These are phyloP conservation scores for Chironex yamaguchii DNA, from an alignment of 30 jellyfish, hydroid and myxozoan species.

Conservation along the genomic window DNA sequence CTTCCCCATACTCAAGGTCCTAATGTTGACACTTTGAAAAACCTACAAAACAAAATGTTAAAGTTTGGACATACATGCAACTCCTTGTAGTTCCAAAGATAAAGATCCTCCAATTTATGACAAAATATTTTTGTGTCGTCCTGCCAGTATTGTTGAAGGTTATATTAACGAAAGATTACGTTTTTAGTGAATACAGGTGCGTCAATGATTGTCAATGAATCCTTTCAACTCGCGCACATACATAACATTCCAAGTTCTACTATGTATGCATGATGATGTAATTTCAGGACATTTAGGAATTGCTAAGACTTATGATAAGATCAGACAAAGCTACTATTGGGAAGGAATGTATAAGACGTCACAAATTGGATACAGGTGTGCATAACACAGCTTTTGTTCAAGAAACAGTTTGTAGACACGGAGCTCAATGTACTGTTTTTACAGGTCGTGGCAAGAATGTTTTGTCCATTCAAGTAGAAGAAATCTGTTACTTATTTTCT, in stretches of 20 bases:
- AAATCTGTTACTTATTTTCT: no score
- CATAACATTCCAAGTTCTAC: slow-evolving; percentile 2
- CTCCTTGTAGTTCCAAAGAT: no score
- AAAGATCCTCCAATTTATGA: background rate
- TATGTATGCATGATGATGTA: slow-evolving; percentile 59
- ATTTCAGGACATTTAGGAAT: slow-evolving; percentile 70
- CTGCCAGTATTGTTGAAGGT: background rate
- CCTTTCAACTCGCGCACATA: slow-evolving; percentile 1
- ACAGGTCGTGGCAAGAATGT: no score
- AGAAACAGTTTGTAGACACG: no score
- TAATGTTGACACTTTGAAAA: no score
- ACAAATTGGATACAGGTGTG: no score
- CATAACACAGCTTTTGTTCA: no score
- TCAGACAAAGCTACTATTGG: slow-evolving; percentile 5
- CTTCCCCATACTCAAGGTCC: background rate
- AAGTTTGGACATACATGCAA: no score
- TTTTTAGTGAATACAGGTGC: slow-evolving; percentile 23
- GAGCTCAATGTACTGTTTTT: no score
- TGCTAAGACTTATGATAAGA: slow-evolving; percentile 54
- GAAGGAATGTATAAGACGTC: no score
- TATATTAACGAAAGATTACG: background rate
- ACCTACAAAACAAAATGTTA: no score
- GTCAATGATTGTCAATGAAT: slow-evolving; percentile 27
- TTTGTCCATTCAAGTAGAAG: no score
- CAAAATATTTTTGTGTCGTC: background rate